Base-by-base conservation (phyloP, 1,140 invertebrate species). In the Drosophila repleta region DNA sequence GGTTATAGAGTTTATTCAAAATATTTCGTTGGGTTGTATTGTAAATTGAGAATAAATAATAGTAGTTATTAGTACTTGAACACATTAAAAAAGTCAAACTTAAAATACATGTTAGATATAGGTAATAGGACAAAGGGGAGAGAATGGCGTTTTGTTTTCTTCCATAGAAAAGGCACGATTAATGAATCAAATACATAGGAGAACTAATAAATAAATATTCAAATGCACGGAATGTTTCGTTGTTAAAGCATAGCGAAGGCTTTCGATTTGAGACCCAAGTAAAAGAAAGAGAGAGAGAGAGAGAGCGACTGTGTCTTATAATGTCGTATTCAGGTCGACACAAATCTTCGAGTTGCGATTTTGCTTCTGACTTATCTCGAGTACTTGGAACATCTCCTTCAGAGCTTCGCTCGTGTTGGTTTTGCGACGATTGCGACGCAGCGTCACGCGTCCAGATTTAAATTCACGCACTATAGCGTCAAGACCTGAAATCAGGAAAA, bases 381-480 rank as follows among this genome's bases (percentile, higher is more conserved):
- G 56, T 15, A 90, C 78, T 77, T 92, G 76, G 82, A 91, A 92
- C 90, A 92, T 91, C 76, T 92, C 90, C 64, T 91, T 77, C 1
- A 92, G 75, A 35, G 90, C 88, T 66, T 87, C 88, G 72, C 90
- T 91, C 46, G 90, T 90, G 37, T 74, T 72, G 20, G 90, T 90
- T 35, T 76, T 81, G 55, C 90, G 77, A 43, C 78, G 82, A 41
- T 87, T 85, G 48, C 83, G 87, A 13, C 91, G 74, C 45, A 92
- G 62, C 7, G 91, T 91, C n/a, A 92, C 91, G 24, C 78, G 83
- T 21, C 91, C 90, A 51, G 89, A 91, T 68, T 91, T 91, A 63
- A 92, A 84, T 71, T 92, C 90, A 10, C 84, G 76, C 41, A 92
- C 85, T 84, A 92, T 65, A 91, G 91, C 91, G 90, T 92, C 91